phyloP scores from a whole-genome alignment of 2,888 invertebrate species.

The Onthophagus sagittarius region DNA sequence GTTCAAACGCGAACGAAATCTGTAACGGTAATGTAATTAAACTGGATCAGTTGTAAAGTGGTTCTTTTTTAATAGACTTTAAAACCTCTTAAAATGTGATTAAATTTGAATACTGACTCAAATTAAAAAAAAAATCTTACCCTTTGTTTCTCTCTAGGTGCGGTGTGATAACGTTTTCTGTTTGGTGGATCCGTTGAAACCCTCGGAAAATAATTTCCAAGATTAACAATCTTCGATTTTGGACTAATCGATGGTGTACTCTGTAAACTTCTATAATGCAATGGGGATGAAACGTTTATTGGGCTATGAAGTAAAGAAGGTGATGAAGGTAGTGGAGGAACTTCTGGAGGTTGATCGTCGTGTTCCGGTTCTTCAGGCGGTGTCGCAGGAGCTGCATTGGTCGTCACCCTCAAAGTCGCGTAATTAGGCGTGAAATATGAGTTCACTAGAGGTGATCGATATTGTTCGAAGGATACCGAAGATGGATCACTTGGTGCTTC shows the following conservation, averaged over 20 bases:
- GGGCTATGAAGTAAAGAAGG: conserved; percentile 30
- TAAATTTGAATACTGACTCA: background rate
- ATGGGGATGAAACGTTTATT: conserved; percentile 35
- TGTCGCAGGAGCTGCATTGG: conserved; percentile 14
- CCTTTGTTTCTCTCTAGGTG: conserved; percentile 58
- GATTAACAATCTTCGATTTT: conserved; percentile 46
- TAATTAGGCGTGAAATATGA: conserved; percentile 54
- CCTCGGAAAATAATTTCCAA: conserved; percentile 46
- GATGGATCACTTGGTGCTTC: conserved; percentile 44
- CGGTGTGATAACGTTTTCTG: conserved; percentile 57
- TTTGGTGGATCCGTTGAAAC: conserved; percentile 48
- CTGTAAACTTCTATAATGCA: conserved; percentile 47
- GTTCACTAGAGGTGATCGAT: conserved; percentile 53
- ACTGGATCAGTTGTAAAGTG: background rate
- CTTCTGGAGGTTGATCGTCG: conserved; percentile 38
- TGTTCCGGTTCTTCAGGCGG: conserved; percentile 27
- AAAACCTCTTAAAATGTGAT: background rate
- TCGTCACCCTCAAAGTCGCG: conserved; percentile 45
- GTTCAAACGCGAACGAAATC: background rate
- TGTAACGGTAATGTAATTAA: background rate
- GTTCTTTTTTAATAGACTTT: background rate
- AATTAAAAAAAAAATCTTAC: conserved; percentile 38
- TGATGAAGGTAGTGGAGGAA: conserved; percentile 23
- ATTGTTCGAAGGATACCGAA: conserved; percentile 50
- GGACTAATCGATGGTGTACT: conserved; percentile 44